Percentiles rank a stretch among this genome's conserved stretches.
Conservation (phyloP, 2,888 invertebrate species). For the Acronicta psi region DNA sequence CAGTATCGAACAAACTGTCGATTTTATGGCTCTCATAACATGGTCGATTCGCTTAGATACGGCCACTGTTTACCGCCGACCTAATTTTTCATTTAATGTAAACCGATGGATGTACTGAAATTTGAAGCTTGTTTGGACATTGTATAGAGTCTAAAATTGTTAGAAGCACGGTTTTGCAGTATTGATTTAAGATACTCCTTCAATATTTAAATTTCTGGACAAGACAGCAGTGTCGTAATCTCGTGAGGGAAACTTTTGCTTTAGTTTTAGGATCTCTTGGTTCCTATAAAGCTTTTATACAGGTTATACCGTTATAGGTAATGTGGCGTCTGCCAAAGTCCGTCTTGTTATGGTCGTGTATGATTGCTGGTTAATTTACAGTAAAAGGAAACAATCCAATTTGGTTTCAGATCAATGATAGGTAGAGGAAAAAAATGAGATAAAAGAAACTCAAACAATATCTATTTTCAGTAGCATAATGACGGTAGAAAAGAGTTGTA, state of each 20-base stretch:
- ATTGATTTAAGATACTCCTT: slow-evolving; percentile 11
- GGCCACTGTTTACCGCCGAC: slow-evolving; percentile 53
- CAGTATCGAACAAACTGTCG: slow-evolving; percentile 31
- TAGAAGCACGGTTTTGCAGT: slow-evolving; percentile 11
- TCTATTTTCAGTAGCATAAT: too few relatives aligned
- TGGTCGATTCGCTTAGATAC: slow-evolving; percentile 48
- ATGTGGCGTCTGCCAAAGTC: too few relatives aligned
- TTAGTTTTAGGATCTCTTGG: too few relatives aligned
- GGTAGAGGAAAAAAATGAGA: too few relatives aligned
- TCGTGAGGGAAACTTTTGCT: not conserved
- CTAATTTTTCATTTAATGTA: slow-evolving; percentile 58
- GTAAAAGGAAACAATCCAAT: too few relatives aligned
- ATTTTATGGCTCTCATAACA: slow-evolving; percentile 37
- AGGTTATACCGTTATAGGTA: too few relatives aligned
- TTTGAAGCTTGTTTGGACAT: slow-evolving; percentile 18
- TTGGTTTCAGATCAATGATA: too few relatives aligned
- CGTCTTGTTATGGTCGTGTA: too few relatives aligned
- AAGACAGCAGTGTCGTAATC: not conserved
- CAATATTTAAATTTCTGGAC: not conserved
- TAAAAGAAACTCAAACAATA: too few relatives aligned
- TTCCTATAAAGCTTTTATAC: too few relatives aligned
- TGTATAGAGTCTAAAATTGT: slow-evolving; percentile 21
- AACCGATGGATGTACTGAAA: slow-evolving; percentile 19
- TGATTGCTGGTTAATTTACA: too few relatives aligned
- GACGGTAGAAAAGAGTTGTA: too few relatives aligned